Conservation (phyloP, 2,888 invertebrate species). For the Brachypalpus laphriformis region DNA sequence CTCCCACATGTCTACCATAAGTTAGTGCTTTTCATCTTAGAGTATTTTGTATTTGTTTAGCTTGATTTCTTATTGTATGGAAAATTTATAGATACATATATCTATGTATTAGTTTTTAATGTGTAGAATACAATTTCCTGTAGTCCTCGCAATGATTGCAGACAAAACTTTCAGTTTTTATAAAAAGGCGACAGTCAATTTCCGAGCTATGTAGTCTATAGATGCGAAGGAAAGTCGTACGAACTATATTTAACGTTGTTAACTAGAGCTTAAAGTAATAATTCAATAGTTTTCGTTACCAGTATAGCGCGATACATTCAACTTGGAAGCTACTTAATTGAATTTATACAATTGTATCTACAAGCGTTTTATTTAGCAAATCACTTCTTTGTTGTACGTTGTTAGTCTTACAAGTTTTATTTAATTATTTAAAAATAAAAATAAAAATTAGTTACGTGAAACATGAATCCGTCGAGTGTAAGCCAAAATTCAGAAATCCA, state of each 20-base stretch:
- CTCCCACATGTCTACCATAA: slow-evolving; percentile 14
- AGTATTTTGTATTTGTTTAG: slow-evolving; percentile 12
- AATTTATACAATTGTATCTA: neutral
- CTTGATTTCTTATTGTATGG: slow-evolving; percentile 27
- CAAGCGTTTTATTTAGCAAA: neutral
- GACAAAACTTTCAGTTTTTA: slow-evolving; percentile 61
- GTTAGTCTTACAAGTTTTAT: neutral
- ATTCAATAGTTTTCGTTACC: slow-evolving; percentile 10
- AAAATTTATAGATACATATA: neutral
- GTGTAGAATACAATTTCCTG: slow-evolving; percentile 57
- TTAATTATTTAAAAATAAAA: neutral
- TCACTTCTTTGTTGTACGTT: neutral
- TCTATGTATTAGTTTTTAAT: slow-evolving; percentile 20
- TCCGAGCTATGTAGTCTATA: slow-evolving; percentile 64
- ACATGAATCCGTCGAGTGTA: slow-evolving; percentile 6
- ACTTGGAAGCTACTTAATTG: slow-evolving; percentile 4
- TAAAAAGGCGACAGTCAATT: slow-evolving; percentile 57
- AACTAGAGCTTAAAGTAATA: slow-evolving; percentile 30
- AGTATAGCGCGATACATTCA: slow-evolving; percentile 4
- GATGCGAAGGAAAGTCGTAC: slow-evolving; percentile 53
- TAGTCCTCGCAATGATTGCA: slow-evolving; percentile 56
- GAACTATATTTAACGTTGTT: slow-evolving; percentile 21
- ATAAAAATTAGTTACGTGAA: neutral
- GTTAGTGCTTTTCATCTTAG: slow-evolving; percentile 27
- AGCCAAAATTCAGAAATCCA: slow-evolving; percentile 22